Evolutionary conservation across 2,888 invertebrate species (phyloP), one percentile per base, ranked within the genome.

Genomic region (Meiosimyza platycephala): DNA sequence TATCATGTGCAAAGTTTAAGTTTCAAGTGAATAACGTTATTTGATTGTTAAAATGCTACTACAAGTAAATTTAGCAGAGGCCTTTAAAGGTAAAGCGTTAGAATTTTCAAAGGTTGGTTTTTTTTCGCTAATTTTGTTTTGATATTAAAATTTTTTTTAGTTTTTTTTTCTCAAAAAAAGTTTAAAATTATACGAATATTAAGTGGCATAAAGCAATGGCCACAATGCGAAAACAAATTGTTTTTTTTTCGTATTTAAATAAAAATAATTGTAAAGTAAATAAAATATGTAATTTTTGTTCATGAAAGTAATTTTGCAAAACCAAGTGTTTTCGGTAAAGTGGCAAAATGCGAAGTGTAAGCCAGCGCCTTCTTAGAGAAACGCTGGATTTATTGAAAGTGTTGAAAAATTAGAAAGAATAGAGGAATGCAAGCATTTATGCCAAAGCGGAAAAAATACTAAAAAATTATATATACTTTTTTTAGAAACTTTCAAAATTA

Each of bases 1-100:
- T 55, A 55, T 55, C 18, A 55, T 55, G 55, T 55, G 55, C 55
- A 55, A 22, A 12, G 12, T 22, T 18, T 28, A 55, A 55, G 28
- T 40, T 7, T 9, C 0, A 40, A 40, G 22, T 57, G 6, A 57
- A 6, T 15, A 57, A 28, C 22, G 57, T 57, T 57, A 28, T 57
- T 57, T 40, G 2, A 28, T 57, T 57, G 15, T 12, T 57, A 28
- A 57, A 18, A 57, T 40, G 57, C 22, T 57, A 57, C 57, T 28
- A 12, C 28, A 28, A 28, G 28, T 57, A 16, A 28, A 57, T 16
- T 57, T 18, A 57, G 57, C 57, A 7, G 40, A 40, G 22, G 57
- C 22, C 18, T 22, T 57, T 12, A 11, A 57, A 57, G 28, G 57
- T 57, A 2, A 57, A 57, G 57, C 57, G 28, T 57, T 57, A 22